Conservation (phyloP, 2,888 invertebrate genomes). For the Cerceris ruficornis region DNA sequence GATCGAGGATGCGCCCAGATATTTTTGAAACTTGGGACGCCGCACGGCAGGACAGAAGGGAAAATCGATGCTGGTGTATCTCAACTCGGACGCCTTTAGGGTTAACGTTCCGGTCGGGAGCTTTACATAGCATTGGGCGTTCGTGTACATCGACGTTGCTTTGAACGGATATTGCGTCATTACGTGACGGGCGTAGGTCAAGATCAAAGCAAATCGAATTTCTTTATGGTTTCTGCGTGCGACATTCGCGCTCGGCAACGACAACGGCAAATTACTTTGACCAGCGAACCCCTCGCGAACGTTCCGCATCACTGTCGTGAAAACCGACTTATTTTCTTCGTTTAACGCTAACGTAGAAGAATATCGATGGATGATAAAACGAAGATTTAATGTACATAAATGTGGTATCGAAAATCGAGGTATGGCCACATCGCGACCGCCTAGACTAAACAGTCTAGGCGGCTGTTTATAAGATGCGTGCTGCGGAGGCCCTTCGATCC, state of each 20-base stretch:
- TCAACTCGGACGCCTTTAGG: background rate
- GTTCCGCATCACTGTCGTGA: background rate
- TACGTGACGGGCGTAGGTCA: constrained; percentile 3
- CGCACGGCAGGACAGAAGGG: background rate
- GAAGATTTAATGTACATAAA: too few relatives aligned
- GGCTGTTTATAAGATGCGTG: too few relatives aligned
- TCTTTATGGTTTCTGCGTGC: constrained; percentile 23
- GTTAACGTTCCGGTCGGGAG: background rate
- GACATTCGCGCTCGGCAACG: constrained; percentile 20
- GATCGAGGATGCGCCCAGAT: too few relatives aligned
- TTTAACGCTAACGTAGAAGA: too few relatives aligned
- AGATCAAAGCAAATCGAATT: constrained; percentile 36
- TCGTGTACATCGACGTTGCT: constrained; percentile 5
- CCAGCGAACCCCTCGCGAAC: constrained; percentile 13
- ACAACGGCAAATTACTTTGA: constrained; percentile 32
- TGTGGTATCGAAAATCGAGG: too few relatives aligned
- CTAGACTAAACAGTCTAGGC: too few relatives aligned
- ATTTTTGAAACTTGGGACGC: too few relatives aligned
- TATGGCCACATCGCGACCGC: too few relatives aligned
- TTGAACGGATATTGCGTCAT: constrained; percentile 19
- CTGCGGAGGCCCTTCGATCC: too few relatives aligned
- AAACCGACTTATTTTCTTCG: too few relatives aligned
- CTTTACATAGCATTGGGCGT: background rate
- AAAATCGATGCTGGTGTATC: constrained; percentile 21
- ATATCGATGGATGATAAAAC: too few relatives aligned